A percentile compares a stretch with the other conserved stretches of the same genome.
phyloP scores from a whole-genome alignment of 2,797 vertebrate genomes.

The Hoplostethus atlanticus region DNA sequence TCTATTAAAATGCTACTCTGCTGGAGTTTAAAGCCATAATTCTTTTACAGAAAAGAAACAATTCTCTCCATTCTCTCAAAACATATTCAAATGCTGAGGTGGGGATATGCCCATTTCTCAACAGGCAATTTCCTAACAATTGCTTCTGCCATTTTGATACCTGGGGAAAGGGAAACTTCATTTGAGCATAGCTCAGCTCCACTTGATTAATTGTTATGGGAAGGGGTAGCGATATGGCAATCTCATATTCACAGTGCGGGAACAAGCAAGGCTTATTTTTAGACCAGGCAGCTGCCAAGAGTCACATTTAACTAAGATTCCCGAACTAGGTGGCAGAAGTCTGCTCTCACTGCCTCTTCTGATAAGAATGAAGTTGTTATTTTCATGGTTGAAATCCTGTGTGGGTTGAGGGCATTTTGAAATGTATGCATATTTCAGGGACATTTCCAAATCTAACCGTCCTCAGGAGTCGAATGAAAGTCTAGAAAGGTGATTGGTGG shows the following conservation, averaged over 20 bases:
- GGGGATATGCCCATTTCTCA: conserved; percentile 65
- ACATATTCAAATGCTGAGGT: conserved; percentile 65
- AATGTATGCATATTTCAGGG: conserved; percentile 16
- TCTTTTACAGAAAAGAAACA: conserved; percentile 47
- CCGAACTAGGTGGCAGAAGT: conserved; percentile 46
- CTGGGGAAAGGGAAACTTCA: conserved; percentile 69
- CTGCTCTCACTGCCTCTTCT: conserved; percentile 38
- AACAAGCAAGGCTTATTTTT: conserved; percentile 74
- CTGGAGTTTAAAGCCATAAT: conserved; percentile 28
- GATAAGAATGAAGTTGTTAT: conserved; percentile 47
- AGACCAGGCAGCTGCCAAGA: conserved; percentile 67
- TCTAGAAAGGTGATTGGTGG: conserved; percentile 3
- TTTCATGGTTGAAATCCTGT: conserved; percentile 38
- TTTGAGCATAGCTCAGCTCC: conserved; percentile 68
- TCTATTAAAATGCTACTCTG: conserved; percentile 40
- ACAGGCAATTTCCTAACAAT: conserved; percentile 74
- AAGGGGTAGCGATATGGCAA: conserved; percentile 75
- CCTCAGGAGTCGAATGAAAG: conserved; percentile 37
- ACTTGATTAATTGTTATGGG: conserved; percentile 82
- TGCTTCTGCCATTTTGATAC: conserved; percentile 63
- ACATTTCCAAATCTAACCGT: conserved; percentile 13
- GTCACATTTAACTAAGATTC: conserved; percentile 61
- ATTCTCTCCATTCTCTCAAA: conserved; percentile 50
- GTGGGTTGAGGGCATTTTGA: conserved; percentile 16
- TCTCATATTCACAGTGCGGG: conserved; percentile 72